phyloP scores from a whole-genome alignment of 2,797 vertebrate genomes.

The Pseudochirops corinnae region DNA sequence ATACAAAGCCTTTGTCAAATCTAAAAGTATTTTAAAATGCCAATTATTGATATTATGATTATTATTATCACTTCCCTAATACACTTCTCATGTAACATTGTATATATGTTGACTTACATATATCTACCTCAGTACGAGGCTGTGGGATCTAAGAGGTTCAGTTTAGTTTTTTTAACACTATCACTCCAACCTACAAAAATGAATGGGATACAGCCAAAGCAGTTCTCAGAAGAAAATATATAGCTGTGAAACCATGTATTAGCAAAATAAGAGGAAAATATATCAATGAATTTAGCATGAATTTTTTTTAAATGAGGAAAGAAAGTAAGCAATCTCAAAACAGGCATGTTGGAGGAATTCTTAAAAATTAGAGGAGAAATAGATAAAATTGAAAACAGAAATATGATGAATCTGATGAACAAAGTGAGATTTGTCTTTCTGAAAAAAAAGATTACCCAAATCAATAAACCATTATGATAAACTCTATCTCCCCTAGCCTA shows the following conservation, averaged over 20 bases:
- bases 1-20: neutral
- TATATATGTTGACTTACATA: neutral
- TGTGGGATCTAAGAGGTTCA: neutral
- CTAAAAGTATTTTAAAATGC: neutral
- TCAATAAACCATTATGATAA: neutral
- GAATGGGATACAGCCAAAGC: neutral
- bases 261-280: neutral
- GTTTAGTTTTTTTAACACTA: neutral
- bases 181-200: neutral
- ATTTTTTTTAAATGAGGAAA: neutral
- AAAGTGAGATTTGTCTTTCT: neutral
- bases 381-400: neutral
- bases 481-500: neutral
- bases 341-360: neutral
- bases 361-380: neutral
- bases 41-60: neutral
- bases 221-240: neutral
- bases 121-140: neutral
- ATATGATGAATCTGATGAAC: neutral
- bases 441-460: neutral
- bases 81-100: neutral
- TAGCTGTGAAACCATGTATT: neutral
- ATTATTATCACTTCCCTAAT: neutral
- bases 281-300: neutral
- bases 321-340: neutral